Percentiles rank a stretch among this genome's conserved stretches.
These are phyloP conservation scores for Caenorhabditis becei DNA, from an alignment of 2,888 invertebrate species.

Conservation along the genomic window DNA sequence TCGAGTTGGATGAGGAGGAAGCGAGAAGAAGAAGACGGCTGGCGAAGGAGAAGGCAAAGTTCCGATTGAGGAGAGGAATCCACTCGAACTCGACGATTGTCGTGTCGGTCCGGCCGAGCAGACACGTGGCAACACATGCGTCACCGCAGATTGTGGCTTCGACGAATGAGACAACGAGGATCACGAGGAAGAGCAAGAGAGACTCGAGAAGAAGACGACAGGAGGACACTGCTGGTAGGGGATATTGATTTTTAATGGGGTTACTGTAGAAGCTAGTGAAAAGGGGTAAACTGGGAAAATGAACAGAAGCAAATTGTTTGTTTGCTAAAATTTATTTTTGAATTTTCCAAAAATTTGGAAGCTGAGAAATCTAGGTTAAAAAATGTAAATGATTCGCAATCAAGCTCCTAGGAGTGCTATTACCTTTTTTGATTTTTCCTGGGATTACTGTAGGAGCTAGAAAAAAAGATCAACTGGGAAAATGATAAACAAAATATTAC, in stretches of 20 bases:
- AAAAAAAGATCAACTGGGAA: too few relatives aligned
- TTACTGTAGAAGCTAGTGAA: too few relatives aligned
- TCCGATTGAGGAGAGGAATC: conserved; percentile 46
- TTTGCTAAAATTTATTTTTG: too few relatives aligned
- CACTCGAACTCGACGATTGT: conserved; percentile 37
- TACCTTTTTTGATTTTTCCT: too few relatives aligned
- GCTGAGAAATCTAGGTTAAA: too few relatives aligned
- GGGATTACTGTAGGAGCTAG: too few relatives aligned
- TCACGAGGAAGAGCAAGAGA: conserved; percentile 51
- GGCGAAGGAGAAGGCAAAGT: conserved; percentile 51
- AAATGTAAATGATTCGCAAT: too few relatives aligned
- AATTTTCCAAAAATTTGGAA: too few relatives aligned
- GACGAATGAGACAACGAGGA: conserved; percentile 34
- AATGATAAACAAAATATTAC: too few relatives aligned
- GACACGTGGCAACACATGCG: conserved; percentile 41
- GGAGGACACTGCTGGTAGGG: conserved; percentile 65
- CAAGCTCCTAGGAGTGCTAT: too few relatives aligned
- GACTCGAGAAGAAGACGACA: conserved; percentile 59
- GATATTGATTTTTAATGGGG: conserved; percentile 25
- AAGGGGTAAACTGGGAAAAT: too few relatives aligned
- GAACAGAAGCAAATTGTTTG: too few relatives aligned
- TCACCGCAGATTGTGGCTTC: conserved; percentile 25
- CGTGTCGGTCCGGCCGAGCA: conserved; percentile 25
- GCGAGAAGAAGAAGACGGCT: conserved; percentile 47
- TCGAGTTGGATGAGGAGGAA: conserved; percentile 70